Evolutionary conservation across 2,113 vertebrate genomes (phyloP).

Genomic region (Orientallactaga bullata): DNA sequence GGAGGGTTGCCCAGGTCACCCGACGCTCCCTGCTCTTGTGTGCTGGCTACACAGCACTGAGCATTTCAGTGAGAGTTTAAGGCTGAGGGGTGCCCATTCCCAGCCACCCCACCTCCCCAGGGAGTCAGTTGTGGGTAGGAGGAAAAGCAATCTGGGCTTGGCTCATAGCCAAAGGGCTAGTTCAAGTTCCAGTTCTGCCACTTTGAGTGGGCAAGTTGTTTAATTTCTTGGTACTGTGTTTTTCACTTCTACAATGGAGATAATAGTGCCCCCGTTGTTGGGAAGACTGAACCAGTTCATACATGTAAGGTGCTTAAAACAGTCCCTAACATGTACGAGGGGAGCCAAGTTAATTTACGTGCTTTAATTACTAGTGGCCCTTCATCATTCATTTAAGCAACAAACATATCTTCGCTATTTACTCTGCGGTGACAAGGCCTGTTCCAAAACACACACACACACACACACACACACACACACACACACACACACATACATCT

Average conservation of each 20-base stretch:
- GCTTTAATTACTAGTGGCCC: not conserved
- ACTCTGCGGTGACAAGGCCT: not conserved
- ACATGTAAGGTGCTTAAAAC: not conserved
- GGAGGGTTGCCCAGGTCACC: constrained; percentile 84
- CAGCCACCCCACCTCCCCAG: accelerated
- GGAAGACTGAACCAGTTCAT: not conserved
- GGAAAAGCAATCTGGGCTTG: not conserved
- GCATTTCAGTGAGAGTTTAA: not conserved
- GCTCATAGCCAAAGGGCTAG: not conserved
- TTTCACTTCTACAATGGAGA: not conserved
- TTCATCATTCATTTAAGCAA: constrained; percentile 3
- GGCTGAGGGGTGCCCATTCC: not conserved
- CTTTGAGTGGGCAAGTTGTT: not conserved
- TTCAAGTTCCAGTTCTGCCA: not conserved
- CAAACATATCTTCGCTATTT: not conserved
- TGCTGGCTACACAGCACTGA: constrained; percentile 86
- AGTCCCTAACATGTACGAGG: not conserved
- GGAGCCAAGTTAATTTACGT: not conserved
- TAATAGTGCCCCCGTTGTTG: not conserved
- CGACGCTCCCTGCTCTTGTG: constrained; percentile 80
- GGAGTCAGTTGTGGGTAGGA: not conserved
- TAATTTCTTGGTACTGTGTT: not conserved
- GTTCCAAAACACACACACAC: not conserved
- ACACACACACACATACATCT: not conserved
- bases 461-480: not conserved